Percentiles rank a stretch among this genome's conserved stretches.
Conservation (phyloP, 2,888 invertebrate species). For the Colostygia pectinataria region DNA sequence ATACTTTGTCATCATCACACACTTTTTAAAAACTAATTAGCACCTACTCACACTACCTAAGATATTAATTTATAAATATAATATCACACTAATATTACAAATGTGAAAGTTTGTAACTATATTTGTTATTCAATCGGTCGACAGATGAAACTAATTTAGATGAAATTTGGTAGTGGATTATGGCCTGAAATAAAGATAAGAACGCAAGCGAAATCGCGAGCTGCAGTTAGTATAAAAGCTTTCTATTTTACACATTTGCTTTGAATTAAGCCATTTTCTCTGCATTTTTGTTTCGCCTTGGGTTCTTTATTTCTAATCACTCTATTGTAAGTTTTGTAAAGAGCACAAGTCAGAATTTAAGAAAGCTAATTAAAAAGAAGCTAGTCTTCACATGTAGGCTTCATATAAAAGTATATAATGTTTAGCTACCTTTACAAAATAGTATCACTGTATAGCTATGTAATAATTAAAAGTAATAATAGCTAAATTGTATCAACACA, state of each 20-base stretch:
- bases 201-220: not conserved
- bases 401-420: not conserved
- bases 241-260: slow-evolving; percentile 23
- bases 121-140: no score
- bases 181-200: slow-evolving; percentile 2
- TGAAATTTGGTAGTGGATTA: no score
- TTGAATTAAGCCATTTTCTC: slow-evolving; percentile 10
- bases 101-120: no score
- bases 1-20: no score
- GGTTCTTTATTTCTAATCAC: slow-evolving; percentile 27
- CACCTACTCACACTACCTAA: no score
- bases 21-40: slow-evolving; percentile 15
- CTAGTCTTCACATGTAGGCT: slow-evolving; percentile 10
- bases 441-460: no score
- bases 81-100: no score
- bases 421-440: not conserved
- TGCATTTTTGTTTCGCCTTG: slow-evolving; percentile 17
- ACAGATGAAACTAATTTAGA: no score
- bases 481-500: no score
- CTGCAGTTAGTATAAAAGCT: slow-evolving; percentile 1
- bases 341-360: slow-evolving; percentile 25
- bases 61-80: no score
- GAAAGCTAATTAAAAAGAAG: slow-evolving; percentile 25
- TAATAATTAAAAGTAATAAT: no score
- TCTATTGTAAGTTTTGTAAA: slow-evolving; percentile 23